phyloP scores from a whole-genome alignment of 2,888 invertebrate genomes.

The Meganola albula region DNA sequence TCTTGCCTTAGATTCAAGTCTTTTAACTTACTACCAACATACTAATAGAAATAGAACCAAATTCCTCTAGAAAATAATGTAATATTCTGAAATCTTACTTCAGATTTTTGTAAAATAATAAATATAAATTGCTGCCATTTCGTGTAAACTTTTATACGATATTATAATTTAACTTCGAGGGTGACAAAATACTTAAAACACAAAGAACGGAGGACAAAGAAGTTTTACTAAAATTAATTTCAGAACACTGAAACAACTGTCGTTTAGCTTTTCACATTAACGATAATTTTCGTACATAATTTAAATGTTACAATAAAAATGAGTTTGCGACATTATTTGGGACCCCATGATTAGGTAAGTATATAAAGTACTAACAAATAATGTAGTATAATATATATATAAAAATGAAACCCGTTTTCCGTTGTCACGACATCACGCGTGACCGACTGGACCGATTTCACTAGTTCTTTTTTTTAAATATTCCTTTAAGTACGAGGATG shows the following conservation, averaged over 20 bases:
- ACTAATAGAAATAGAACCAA: constrained; percentile 21
- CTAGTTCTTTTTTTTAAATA: no score
- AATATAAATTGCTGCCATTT: constrained; percentile 34
- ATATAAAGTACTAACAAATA: no score
- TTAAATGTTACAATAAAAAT: not conserved
- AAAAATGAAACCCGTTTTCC: no score
- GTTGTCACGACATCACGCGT: no score
- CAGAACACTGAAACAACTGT: constrained; percentile 53
- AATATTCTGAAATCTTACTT: constrained; percentile 20
- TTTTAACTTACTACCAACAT: constrained; percentile 22
- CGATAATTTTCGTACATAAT: constrained; percentile 27
- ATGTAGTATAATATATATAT: no score
- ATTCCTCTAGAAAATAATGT: constrained; percentile 21
- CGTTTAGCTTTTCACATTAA: constrained; percentile 56
- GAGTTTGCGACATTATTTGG: no score
- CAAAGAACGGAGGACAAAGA: constrained; percentile 33
- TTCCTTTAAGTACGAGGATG: no score
- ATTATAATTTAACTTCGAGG: constrained; percentile 38
- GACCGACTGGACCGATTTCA: no score
- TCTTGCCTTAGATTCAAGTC: constrained; percentile 19
- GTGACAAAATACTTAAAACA: constrained; percentile 33
- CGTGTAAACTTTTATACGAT: constrained; percentile 31
- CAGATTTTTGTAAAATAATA: constrained; percentile 32
- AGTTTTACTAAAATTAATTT: constrained; percentile 41
- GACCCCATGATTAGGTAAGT: no score